phyloP scores from a whole-genome alignment of 2,888 invertebrate species.

The Thera britannica region DNA sequence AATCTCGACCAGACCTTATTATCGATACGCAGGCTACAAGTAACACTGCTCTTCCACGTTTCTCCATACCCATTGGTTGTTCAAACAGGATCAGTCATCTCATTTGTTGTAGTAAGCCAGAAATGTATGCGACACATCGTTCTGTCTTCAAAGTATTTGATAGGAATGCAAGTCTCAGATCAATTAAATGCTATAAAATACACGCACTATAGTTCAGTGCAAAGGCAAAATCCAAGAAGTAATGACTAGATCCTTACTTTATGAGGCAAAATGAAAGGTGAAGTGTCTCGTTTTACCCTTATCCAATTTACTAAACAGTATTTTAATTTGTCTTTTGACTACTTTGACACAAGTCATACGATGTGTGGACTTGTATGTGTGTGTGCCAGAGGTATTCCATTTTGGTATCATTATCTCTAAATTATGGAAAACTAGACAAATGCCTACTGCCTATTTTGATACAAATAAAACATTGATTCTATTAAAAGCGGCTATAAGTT shows the following conservation, averaged over 20 bases:
- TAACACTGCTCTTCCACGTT: conserved; percentile 35
- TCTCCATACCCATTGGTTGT: conserved; percentile 43
- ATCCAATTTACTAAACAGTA: conserved; percentile 57
- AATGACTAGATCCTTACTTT: conserved; percentile 67
- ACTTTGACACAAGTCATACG: neutral
- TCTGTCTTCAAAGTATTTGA: conserved; percentile 38
- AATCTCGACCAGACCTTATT: conserved; percentile 74
- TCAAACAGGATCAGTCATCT: neutral
- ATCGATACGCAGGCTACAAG: conserved; percentile 53
- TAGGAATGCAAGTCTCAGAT: conserved; percentile 58
- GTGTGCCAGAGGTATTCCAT: neutral
- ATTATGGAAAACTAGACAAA: neutral
- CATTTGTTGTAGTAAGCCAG: conserved; percentile 16
- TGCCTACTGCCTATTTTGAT: neutral
- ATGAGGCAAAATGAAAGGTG: conserved; percentile 58
- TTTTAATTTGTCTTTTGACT: conserved; percentile 50
- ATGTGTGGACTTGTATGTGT: no score
- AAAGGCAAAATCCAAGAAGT: conserved; percentile 73
- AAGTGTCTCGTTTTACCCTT: conserved; percentile 52
- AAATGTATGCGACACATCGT: conserved; percentile 44
- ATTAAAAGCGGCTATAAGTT: neutral
- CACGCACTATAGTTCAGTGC: conserved; percentile 71
- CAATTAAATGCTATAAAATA: conserved; percentile 78
- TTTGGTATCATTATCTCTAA: neutral
- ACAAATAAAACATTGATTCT: neutral